Conservation (phyloP, 2,888 invertebrate genomes). For the Cartodere bifasciata region DNA sequence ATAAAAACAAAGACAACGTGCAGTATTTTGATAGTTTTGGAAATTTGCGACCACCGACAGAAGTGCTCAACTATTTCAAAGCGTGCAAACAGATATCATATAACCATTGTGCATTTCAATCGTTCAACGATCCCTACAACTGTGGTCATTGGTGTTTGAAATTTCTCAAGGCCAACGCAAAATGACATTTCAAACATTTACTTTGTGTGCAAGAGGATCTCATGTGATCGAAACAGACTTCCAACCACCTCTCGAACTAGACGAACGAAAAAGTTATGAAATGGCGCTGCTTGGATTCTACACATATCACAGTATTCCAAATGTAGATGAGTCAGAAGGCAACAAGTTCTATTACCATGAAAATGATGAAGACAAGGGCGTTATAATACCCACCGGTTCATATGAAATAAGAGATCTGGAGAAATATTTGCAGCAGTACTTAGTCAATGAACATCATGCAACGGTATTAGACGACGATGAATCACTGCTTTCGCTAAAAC, state of each 20-base stretch:
- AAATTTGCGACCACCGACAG: conserved; percentile 6
- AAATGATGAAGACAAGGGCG: too few species aligned
- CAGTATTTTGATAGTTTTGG: conserved; percentile 9
- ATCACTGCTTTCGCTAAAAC: conserved; percentile 3
- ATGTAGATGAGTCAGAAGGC: background rate
- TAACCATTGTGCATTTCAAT: conserved; percentile 2
- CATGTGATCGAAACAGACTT: too few species aligned
- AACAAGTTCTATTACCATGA: too few species aligned
- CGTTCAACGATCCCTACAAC: background rate
- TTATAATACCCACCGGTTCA: too few species aligned
- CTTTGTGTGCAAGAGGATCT: too few species aligned
- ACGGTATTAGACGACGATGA: conserved; percentile 1
- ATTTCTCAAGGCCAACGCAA: too few species aligned
- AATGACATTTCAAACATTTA: too few species aligned
- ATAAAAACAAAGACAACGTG: conserved; percentile 4
- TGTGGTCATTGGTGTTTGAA: conserved; percentile 9
- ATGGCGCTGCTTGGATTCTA: conserved; percentile 7
- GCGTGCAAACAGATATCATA: conserved; percentile 6
- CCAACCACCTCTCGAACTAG: conserved; percentile 4
- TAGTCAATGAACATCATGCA: background rate
- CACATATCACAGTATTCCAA: conserved; percentile 7
- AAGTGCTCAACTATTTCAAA: conserved; percentile 7
- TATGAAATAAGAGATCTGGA: conserved; percentile 8
- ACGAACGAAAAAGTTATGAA: conserved; percentile 4
- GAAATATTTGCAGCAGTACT: conserved; percentile 1